Percentiles rank a stretch among this genome's conserved stretches.
Evolutionary conservation across 1,140 invertebrate genomes (phyloP).

Genomic region (Frieseomelitta varia): DNA sequence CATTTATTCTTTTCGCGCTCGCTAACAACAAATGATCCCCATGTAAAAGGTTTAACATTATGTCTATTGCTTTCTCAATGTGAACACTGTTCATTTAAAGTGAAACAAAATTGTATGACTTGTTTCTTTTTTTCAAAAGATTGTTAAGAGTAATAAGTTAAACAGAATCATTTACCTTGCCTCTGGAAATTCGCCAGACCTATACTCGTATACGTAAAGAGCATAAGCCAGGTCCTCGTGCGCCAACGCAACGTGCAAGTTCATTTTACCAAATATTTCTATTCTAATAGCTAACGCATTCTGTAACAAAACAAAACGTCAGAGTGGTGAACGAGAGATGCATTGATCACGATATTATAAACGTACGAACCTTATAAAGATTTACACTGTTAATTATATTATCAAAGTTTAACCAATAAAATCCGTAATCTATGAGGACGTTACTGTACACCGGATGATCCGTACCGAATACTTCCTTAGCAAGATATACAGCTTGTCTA

Average conservation of each 20-base stretch:
- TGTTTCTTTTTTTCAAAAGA: not conserved
- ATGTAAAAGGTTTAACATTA: conserved; percentile 90
- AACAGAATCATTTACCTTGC: conserved; percentile 82
- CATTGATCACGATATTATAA: not conserved
- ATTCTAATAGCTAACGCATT: conserved; percentile 89
- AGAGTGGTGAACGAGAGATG: not conserved
- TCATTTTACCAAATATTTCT: conserved; percentile 91
- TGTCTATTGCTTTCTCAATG: conserved; percentile 91
- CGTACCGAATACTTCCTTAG: conserved; percentile 87
- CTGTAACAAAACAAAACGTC: conserved; percentile 78
- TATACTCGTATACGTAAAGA: conserved; percentile 95
- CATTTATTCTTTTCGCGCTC: conserved; percentile 94
- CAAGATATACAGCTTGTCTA: conserved; percentile 89
- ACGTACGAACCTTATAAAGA: conserved; percentile 87
- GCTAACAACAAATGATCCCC: conserved; percentile 92
- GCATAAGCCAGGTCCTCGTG: conserved; percentile 96
- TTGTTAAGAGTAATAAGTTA: not conserved
- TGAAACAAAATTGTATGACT: conserved; percentile 21
- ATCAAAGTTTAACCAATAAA: conserved; percentile 95
- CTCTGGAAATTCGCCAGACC: conserved; percentile 90
- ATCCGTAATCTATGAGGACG: conserved; percentile 93
- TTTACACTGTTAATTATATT: conserved; percentile 90
- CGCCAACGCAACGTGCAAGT: conserved; percentile 92
- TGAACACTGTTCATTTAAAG: conserved; percentile 84
- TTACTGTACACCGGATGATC: conserved; percentile 92